Conservation (phyloP, 64 coral and sea anemone genomes). For the Hydrozoanthus tunicans region DNA sequence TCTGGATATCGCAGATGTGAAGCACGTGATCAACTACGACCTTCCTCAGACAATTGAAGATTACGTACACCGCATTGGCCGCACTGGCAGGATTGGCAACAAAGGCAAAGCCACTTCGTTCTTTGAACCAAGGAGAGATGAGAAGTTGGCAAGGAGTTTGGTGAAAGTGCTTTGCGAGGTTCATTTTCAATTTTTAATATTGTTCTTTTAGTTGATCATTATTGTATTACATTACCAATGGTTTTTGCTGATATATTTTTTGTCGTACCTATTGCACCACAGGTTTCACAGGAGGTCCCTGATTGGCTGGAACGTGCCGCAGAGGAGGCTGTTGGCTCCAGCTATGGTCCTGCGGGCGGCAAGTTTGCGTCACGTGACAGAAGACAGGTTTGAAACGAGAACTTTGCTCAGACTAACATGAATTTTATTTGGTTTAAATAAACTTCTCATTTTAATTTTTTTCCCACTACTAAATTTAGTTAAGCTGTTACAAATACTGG, state of each 20-base stretch:
- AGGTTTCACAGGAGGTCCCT: conserved; percentile 87
- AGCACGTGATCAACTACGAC: conserved; percentile 96
- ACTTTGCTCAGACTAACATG: too few species aligned
- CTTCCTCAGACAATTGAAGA: conserved; percentile 91
- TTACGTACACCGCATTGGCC: conserved; percentile 96
- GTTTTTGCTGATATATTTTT: too few species aligned
- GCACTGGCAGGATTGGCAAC: conserved; percentile 95
- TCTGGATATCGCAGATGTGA: conserved; percentile 92
- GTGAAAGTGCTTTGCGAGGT: conserved; percentile 95
- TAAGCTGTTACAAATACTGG: too few species aligned
- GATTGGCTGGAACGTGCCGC: conserved; percentile 86
- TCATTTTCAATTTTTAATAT: background rate
- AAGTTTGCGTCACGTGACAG: conserved; percentile 87
- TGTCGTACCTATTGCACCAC: background rate
- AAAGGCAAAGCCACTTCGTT: conserved; percentile 92
- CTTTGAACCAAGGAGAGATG: conserved; percentile 84
- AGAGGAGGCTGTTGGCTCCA: conserved; percentile 86
- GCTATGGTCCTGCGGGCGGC: conserved; percentile 92
- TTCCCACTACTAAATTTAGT: too few species aligned
- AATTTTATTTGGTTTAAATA: too few species aligned
- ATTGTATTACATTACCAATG: too few species aligned
- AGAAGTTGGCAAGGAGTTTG: conserved; percentile 89
- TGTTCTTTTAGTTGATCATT: too few species aligned
- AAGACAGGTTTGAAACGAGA: conserved; percentile 68
- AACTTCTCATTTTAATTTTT: too few species aligned